Evolutionary conservation across 2,113 vertebrate genomes (phyloP).

Genomic region (Phylloscopus whistleri): DNA sequence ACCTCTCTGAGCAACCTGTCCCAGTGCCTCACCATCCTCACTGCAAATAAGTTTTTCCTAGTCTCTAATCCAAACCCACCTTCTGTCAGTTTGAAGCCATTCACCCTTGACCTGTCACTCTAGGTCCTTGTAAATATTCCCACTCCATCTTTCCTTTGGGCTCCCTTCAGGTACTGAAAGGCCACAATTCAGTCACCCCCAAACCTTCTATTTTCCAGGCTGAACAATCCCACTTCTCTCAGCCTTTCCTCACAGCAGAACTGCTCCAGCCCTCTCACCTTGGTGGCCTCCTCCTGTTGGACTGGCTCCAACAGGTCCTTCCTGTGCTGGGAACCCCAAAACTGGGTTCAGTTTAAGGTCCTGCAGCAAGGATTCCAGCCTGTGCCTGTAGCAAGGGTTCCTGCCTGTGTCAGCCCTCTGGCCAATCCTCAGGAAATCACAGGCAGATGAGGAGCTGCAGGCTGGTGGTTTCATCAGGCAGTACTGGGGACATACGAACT

Average conservation of each 20-base stretch:
- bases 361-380: not conserved
- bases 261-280: not conserved
- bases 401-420: not conserved
- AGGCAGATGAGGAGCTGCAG: not conserved
- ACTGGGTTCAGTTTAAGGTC: not conserved
- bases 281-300: not conserved
- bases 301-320: not conserved
- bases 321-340: not conserved
- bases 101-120: rapidly evolving
- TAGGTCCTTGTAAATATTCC: not conserved
- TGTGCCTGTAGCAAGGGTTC: not conserved
- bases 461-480: not conserved
- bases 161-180: not conserved
- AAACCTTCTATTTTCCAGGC: too few relatives aligned
- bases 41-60: not conserved
- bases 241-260: not conserved
- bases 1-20: not conserved
- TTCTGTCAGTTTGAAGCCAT: not conserved
- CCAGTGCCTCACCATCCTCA: not conserved
- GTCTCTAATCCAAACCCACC: not conserved
- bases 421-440: not conserved
- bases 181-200: not conserved
- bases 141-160: not conserved
- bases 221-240: not conserved
- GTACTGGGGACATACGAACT: not conserved